A percentile compares a stretch with the other conserved stretches of the same genome.
Evolutionary conservation across 2,113 vertebrate species (phyloP).

Genomic region (Pao palembangensis): DNA sequence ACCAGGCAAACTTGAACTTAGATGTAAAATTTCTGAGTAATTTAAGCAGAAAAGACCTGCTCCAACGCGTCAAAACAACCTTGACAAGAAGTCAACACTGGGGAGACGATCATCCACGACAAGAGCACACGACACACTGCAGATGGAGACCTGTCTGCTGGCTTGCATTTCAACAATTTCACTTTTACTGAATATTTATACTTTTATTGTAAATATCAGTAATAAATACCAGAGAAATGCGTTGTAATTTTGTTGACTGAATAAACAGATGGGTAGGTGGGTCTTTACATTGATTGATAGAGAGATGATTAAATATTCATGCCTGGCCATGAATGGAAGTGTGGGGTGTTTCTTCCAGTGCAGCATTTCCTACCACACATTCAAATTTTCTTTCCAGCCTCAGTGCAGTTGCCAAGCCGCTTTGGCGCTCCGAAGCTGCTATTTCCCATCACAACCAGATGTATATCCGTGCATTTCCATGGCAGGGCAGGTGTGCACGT

Average conservation of each 20-base stretch:
- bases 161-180: no score
- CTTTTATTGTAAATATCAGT: no score
- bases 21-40: constrained; percentile 33
- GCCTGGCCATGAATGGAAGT: constrained; percentile 21
- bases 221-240: no score
- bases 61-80: neutral
- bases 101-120: no score
- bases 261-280: no score
- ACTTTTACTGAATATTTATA: no score
- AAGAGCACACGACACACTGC: no score
- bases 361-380: constrained; percentile 53
- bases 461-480: constrained; percentile 55
- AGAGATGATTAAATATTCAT: neutral
- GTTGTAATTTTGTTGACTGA: no score
- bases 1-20: constrained; percentile 51
- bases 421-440: constrained; percentile 48
- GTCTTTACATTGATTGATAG: no score
- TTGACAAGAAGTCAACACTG: no score
- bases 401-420: constrained; percentile 44
- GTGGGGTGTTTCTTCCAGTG: constrained; percentile 34
- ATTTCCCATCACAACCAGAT: constrained; percentile 60
- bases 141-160: no score
- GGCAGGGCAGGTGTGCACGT: constrained; percentile 16
- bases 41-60: constrained; percentile 35
- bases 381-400: constrained; percentile 55